These are phyloP conservation scores for Cecidostiba fungosa DNA, from an alignment of 2,888 invertebrate species.

Conservation along the genomic window DNA sequence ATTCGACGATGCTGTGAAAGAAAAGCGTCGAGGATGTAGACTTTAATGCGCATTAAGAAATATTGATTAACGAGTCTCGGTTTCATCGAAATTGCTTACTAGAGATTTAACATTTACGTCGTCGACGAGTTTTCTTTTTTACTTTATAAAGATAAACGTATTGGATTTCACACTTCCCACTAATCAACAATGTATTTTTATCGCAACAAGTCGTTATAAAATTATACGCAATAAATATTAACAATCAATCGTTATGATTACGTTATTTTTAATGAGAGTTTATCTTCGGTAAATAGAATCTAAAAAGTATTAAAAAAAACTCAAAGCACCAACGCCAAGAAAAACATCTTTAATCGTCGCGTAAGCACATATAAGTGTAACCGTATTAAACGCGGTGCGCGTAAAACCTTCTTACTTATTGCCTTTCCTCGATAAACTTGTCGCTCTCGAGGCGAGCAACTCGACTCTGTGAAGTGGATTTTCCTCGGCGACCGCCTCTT, in stretches of 20 bases:
- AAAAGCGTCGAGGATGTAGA: neutral
- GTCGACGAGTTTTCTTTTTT: neutral
- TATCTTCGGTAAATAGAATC: neutral
- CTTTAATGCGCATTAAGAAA: neutral
- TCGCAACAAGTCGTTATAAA: too few relatives aligned
- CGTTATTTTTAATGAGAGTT: too few relatives aligned
- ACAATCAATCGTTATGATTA: too few relatives aligned
- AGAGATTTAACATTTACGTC: neutral
- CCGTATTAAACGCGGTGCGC: constrained; percentile 20
- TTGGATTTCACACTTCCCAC: too few relatives aligned
- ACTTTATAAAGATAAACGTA: too few relatives aligned
- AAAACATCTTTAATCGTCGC: constrained; percentile 22
- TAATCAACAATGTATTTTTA: too few relatives aligned
- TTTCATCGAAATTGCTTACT: neutral
- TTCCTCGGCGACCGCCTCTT: constrained; percentile 33
- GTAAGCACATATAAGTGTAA: constrained; percentile 43
- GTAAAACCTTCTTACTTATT: constrained; percentile 57
- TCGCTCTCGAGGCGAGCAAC: constrained; percentile 49
- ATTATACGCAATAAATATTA: too few relatives aligned
- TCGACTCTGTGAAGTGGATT: constrained; percentile 54
- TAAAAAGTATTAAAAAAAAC: neutral
- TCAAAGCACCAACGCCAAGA: neutral
- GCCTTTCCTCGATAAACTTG: constrained; percentile 59
- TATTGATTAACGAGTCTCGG: neutral
- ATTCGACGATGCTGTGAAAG: constrained; percentile 6